Base-by-base conservation (phyloP, 2,888 invertebrate species). In the Drosophila recens region DNA sequence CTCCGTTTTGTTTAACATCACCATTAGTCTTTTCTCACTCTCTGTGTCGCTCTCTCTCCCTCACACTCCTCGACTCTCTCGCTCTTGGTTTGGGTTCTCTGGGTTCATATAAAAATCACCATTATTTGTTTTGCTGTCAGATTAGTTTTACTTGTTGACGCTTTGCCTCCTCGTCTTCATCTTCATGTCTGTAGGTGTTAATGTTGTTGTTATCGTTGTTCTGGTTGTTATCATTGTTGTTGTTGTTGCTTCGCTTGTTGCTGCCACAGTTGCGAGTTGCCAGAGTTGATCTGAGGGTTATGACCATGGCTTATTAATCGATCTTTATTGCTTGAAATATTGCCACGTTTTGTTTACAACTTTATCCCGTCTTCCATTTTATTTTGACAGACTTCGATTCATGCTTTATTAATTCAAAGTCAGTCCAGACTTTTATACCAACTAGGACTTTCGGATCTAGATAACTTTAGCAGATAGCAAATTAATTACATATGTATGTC, bases 111-210 rank as follows among this genome's bases (percentile, higher is more conserved):
- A 75, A 81, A 80, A 84, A 88, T 86, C 79, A 71, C 73, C 79
- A 70, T 74, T 87, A 85, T 85, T 89, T 85, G 84, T 89, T 89
- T 83, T 76, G 82, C 84, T 85, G 84, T 85, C 84, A 85, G 84
- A 88, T 85, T 85, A 87, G 81, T 80, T 75, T 75, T 67, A 88
- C 87, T 88, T 88, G 84, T 89, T 88, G 84, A 89, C 79, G 87
- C 71, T 63, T 61, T 70, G 65, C 10, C 51, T 72, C 48, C 27
- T 27, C 27, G 5, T 27, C 27, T 27, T 27, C 27, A 49, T 59
- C 70, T 49, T 63, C 59, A 52, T 66, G 66, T 70, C 63, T 53
- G 54, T 79, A 79, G 79, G 76, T 79, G 76, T 70, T 79, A 63
- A 79, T 76, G 70, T 79, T 79, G 36, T 54, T 77, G 34, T 53